Evolutionary conservation across 2,113 vertebrate species (phyloP).

Genomic region (Zeus faber): DNA sequence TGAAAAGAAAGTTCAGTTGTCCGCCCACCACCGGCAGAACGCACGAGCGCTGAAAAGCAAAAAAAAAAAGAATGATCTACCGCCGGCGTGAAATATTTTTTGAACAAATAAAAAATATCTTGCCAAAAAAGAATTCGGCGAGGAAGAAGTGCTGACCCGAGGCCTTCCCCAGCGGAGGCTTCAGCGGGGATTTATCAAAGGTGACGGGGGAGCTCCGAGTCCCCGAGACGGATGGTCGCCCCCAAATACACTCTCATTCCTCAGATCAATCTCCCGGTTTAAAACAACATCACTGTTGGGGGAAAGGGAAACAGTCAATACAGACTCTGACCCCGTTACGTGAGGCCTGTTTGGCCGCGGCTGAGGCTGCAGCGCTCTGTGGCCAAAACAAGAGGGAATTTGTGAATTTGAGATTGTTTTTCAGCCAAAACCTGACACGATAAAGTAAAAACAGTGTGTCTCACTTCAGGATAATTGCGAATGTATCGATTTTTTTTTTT

Average conservation of each 20-base stretch:
- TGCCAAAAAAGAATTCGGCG: constrained; percentile 41
- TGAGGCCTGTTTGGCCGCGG: constrained; percentile 28
- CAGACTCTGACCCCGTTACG: constrained; percentile 59
- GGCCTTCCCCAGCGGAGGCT: constrained; percentile 63
- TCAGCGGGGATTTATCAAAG: constrained; percentile 63
- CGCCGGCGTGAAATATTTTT: constrained; percentile 81
- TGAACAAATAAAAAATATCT: constrained; percentile 57
- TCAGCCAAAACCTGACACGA: neutral
- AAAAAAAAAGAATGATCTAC: constrained; percentile 58
- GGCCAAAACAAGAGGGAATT: constrained; percentile 45
- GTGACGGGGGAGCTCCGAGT: constrained; percentile 49
- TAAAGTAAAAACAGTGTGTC: too few relatives aligned
- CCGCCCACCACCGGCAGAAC: constrained; percentile 77
- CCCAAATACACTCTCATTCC: constrained; percentile 58
- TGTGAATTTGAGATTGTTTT: constrained; percentile 26
- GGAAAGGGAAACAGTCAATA: constrained; percentile 66
- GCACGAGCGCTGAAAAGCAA: constrained; percentile 68
- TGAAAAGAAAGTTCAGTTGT: constrained; percentile 78
- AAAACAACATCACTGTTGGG: constrained; percentile 66
- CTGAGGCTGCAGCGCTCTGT: constrained; percentile 25
- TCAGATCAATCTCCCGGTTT: constrained; percentile 68
- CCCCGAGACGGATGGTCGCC: constrained; percentile 58
- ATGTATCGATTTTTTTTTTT: too few relatives aligned
- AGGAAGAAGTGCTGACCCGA: constrained; percentile 75
- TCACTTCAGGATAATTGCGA: too few relatives aligned